A percentile compares a stretch with the other conserved stretches of the same genome.
Evolutionary conservation across 37 sponge, comb jelly and placozoan genomes (phyloP).

Genomic region (Ianthella basta): DNA sequence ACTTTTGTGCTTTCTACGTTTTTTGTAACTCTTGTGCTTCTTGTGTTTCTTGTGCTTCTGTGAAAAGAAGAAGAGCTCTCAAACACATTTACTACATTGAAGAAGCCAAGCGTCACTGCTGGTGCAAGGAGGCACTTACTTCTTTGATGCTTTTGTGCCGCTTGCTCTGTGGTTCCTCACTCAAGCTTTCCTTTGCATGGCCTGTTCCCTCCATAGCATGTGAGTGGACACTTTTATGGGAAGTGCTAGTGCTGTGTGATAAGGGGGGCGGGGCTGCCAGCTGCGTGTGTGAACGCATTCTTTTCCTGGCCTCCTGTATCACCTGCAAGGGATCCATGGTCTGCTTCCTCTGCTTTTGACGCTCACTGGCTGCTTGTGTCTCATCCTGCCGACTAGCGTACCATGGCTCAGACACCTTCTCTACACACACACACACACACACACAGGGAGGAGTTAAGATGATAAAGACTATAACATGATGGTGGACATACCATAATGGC

Average conservation of each 20-base stretch:
- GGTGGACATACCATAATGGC: neutral
- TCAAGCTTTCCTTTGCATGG: no score
- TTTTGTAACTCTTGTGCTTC: conserved; percentile 37
- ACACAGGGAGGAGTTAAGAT: neutral
- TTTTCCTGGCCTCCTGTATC: conserved; percentile 12
- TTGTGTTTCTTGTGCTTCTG: conserved; percentile 9
- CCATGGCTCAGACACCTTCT: conserved; percentile 32
- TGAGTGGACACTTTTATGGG: no score
- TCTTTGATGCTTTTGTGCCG: no score
- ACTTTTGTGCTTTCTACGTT: conserved; percentile 1
- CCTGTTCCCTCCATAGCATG: no score
- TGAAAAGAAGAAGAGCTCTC: no score
- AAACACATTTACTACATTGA: no score
- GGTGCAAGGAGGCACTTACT: no score
- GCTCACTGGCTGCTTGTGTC: neutral
- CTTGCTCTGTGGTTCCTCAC: no score
- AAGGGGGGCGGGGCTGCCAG: no score
- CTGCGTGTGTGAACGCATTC: neutral
- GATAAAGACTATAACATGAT: neutral
- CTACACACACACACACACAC: neutral
- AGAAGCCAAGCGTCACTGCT: no score
- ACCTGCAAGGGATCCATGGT: conserved; percentile 60
- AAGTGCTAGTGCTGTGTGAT: no score
- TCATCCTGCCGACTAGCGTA: neutral
- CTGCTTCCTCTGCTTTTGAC: conserved; percentile 46